Evolutionary conservation across 2,888 invertebrate genomes (phyloP), one percentile per base, ranked within the genome.

Genomic region (Lasioglossum oenotherae): DNA sequence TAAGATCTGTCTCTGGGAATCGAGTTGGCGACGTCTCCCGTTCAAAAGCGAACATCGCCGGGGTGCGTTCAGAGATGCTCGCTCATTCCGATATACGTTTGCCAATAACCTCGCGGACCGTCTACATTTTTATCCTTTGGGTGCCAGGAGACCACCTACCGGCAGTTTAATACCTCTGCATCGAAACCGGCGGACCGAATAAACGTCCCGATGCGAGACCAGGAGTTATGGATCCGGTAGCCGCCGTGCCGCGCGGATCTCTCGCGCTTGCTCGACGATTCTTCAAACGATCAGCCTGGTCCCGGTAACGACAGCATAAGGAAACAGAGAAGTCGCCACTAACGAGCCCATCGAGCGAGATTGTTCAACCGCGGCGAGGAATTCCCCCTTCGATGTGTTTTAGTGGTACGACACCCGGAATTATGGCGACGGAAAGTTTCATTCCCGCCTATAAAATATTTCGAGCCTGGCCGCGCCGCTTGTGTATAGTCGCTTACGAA

Each of bases 141-240:
- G 79, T 69, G 49, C 69, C 82, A 78, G 71, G 74, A 73, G 88
- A 90, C 88, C 82, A 90, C 83, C 90, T 88, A 88, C 82, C 83
- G 90, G 81, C 88, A 88, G 81, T 91, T 90, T 90, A 91, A 90
- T 88, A 88, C 84, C 84, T 84, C 77, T 74, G 86, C 85, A 86
- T 90, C 84, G 83, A 89, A 86, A 90, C 85, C 90, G 87, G 78
- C 91, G 74, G 83, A 86, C 87, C 90, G 90, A 87, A 91, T 90
- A 88, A 90, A 90, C 84, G 85, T 88, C 87, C 73, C 81, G 84
- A 89, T 77, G 84, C 85, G 83, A 85, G 82, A 73, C 64, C 80
- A 78, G 86, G 88, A 91, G 80, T 91, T 91, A 90, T 90, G 85
- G 90, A 90, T 90, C 84, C 86, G 86, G 90, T 88, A 91, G 91